Evolutionary conservation across 1,140 invertebrate species (phyloP), one percentile per base, ranked within the genome.

Genomic region (Aricia agestis): DNA sequence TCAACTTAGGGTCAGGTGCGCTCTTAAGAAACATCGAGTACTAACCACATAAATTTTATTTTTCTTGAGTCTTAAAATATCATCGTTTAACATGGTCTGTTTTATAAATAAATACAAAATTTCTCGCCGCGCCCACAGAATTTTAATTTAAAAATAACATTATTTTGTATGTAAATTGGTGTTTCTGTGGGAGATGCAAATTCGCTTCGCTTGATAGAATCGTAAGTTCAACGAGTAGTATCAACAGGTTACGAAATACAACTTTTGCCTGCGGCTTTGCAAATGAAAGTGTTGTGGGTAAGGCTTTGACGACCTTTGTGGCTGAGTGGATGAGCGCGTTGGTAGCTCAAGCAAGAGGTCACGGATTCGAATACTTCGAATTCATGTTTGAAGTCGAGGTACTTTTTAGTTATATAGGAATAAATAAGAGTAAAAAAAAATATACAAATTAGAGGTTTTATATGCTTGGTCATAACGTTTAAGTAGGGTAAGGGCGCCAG

Each of bases 81-180:
- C 10, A 52, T 52, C 45, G 45, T 52, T 52, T 15, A 52, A 15
- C 45, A 52, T 15, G 45, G 45, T 10, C 45, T 42, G 45, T 52
- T 52, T 52, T 13, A 52, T 52, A 52, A 42, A 42, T 42, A 42
- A 52, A 52, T 52, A 52, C 45, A 52, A 11, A 52, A 13, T 52
- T 52, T 52, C 45, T 52, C 45, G 45, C 10, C 45, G 45, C 7
- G 45, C 45, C 45, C 17, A 18, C 17, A 25, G 6, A 63, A 63
- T 25, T 19, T 17, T 19, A 19, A 63, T 19, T 25, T 18, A 63
- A 63, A 63, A 19, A 63, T 63, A 25, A 63, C 17, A 63, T 63
- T 63, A 63, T 52, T 52, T 52, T 63, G 59, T 25, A 63, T 63
- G 59, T 25, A 63, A 63, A 63, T 19, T 63, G 59, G 45, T 52